Percentiles rank a stretch among this genome's conserved stretches.
Conservation (phyloP, 2,888 invertebrate genomes). For the Clostera curtula region DNA sequence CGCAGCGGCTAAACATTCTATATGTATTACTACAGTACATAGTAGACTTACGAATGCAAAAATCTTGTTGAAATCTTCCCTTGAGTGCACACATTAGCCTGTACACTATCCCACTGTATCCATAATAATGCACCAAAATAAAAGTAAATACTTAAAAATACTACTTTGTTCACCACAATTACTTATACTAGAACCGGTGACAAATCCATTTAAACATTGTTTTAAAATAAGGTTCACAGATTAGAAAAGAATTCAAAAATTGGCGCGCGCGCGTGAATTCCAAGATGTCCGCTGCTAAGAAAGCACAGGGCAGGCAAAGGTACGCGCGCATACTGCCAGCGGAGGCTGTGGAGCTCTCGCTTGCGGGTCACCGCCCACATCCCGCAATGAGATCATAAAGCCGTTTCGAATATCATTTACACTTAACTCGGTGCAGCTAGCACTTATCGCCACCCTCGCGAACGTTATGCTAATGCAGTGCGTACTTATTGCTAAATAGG, state of each 20-base stretch:
- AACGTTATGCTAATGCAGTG: conserved; percentile 16
- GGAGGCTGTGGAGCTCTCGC: conserved; percentile 27
- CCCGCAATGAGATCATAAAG: conserved; percentile 65
- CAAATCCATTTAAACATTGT: no score
- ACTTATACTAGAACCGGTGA: no score
- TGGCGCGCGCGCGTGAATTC: conserved; percentile 15
- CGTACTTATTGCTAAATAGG: conserved; percentile 10
- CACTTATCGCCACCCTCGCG: conserved; percentile 8
- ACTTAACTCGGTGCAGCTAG: conserved; percentile 35
- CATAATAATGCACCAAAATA: conserved; percentile 9
- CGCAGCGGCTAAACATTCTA: no score
- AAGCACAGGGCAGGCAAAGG: conserved; percentile 32
- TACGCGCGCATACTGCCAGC: conserved; percentile 41
- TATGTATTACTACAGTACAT: no score
- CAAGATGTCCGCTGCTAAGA: conserved; percentile 24
- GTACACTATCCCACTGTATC: conserved; percentile 9
- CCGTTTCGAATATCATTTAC: conserved; percentile 54
- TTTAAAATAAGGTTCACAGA: no score
- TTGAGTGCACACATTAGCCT: conserved; percentile 39
- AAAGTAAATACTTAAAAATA: conserved; percentile 3
- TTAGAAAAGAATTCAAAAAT: conserved; percentile 6
- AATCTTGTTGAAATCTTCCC: conserved; percentile 20
- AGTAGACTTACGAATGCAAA: conserved; percentile 35
- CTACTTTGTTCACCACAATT: no score
- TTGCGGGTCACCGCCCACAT: conserved; percentile 63